phyloP scores from a whole-genome alignment of 1,140 invertebrate genomes.

The Brevipalpus yothersi region DNA sequence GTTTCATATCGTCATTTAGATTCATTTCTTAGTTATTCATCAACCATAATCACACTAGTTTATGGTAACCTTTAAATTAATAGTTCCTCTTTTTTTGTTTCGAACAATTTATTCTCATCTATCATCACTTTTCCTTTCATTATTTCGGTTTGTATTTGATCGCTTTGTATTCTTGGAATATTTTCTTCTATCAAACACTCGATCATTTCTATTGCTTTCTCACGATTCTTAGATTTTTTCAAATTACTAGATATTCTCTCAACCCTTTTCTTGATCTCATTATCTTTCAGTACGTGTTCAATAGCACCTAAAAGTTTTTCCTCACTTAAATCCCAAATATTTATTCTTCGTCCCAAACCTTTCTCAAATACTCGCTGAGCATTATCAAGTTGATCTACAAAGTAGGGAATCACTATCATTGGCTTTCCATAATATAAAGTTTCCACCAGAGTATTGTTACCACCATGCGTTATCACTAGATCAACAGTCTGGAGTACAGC shows the following conservation, averaged over 20 bases:
- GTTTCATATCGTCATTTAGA: no score
- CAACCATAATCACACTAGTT: no score
- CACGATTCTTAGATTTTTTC: not conserved
- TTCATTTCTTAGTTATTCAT: no score
- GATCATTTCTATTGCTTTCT: not conserved
- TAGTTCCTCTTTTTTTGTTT: no score
- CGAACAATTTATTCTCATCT: no score
- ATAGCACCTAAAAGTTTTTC: not conserved
- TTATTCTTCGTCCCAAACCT: not conserved
- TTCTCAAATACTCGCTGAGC: conserved; percentile 7
- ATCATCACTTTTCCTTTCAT: no score
- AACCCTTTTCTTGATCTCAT: not conserved
- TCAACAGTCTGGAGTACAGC: conserved; percentile 2
- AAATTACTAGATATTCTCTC: not conserved
- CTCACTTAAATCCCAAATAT: not conserved
- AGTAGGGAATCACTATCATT: conserved; percentile 3
- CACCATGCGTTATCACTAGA: conserved; percentile 17
- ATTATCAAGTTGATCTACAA: conserved; percentile 10
- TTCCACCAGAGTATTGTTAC: conserved; percentile 8
- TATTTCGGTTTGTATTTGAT: no score
- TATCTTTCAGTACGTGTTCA: not conserved
- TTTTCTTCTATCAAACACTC: not conserved
- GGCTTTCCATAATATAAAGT: not conserved
- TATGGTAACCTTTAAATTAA: no score
- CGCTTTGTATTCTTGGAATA: no score